Base-by-base conservation (phyloP, 2,888 invertebrate genomes). In the Sesia bembeciformis region DNA sequence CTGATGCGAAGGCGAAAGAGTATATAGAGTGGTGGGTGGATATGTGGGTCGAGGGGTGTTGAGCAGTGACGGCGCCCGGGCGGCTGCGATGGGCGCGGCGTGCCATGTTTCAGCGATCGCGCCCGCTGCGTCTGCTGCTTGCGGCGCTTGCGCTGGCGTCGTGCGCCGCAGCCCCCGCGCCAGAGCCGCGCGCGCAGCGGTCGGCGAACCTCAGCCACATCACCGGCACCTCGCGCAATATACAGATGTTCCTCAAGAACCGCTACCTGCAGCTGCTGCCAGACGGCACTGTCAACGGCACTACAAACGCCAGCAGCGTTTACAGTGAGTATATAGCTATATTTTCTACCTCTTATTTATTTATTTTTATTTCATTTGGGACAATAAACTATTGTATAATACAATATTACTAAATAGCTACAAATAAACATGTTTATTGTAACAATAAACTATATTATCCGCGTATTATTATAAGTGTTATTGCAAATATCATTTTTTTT, bases 251-350 rank as follows among this genome's bases (percentile, higher is more conserved):
- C 90, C 93, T 96, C 85, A 95, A 94, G 90, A 94, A 95, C 90
- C 92, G 93, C 68, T 94, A 94, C 81, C 91, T 96, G 65, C 96
- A 96, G 90, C 91, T 96, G 71, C 88, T 95, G 86, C 94, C 94
- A 66, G 95, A 95, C 90, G 96, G 96, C 81, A 93, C 93, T 70
- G 95, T 96, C 84, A 95, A 95, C 90, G 95, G 96, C 68, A 95
- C 95, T 78, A 92, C 91, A 76, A 93, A 95, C 81, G 93, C 93
- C 88, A 91, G 91, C 80, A 95, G 94, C 90, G 93, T 93, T 90
- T 94, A 94, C 92, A 95, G 96, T 96, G 80, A 96, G 95, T 95
- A 64, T 54, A 4, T 23, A 23, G 23, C 23, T 23, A 7, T 40
- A 54, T 38, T 42, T 46, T 2, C 51, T 52, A 38, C 39, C 38